Evolutionary conservation across 2,797 vertebrate genomes (phyloP).

Genomic region (Phoebastria nigripes): DNA sequence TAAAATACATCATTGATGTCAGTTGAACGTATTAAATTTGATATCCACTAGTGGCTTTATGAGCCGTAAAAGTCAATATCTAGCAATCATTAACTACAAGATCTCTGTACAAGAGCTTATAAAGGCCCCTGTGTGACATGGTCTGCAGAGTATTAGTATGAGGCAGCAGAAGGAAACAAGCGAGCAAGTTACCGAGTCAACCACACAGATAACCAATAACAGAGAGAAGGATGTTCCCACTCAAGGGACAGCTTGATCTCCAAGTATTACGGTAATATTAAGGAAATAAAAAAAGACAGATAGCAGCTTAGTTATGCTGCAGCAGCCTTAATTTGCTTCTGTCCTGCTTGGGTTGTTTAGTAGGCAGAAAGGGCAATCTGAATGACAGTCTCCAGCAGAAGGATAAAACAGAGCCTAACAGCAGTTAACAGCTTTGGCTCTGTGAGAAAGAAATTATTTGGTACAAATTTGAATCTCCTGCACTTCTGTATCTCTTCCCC

Average conservation of each 20-base stretch:
- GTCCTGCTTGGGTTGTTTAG: not conserved
- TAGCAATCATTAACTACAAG: constrained; percentile 21
- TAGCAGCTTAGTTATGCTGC: not conserved
- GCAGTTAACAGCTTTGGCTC: not conserved
- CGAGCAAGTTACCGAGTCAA: not conserved
- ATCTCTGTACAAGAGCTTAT: not conserved
- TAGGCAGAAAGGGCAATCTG: not conserved
- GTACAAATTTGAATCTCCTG: not conserved
- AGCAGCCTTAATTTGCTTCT: not conserved
- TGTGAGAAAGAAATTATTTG: not conserved
- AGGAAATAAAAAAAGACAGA: not conserved
- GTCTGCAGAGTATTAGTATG: not conserved
- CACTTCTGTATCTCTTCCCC: not conserved
- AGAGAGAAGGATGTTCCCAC: not conserved
- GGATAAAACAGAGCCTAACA: not conserved
- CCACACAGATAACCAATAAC: not conserved
- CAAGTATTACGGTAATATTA: not conserved
- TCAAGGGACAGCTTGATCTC: not conserved
- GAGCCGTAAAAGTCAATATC: constrained; percentile 45
- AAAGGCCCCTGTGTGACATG: not conserved
- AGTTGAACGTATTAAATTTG: constrained; percentile 16
- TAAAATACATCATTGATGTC: not conserved
- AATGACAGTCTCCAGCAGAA: not conserved
- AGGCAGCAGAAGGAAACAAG: not conserved
- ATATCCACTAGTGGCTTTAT: constrained; percentile 30